These are phyloP conservation scores for Zonitis immaculata DNA, from an alignment of 2,888 invertebrate species.

Conservation along the genomic window DNA sequence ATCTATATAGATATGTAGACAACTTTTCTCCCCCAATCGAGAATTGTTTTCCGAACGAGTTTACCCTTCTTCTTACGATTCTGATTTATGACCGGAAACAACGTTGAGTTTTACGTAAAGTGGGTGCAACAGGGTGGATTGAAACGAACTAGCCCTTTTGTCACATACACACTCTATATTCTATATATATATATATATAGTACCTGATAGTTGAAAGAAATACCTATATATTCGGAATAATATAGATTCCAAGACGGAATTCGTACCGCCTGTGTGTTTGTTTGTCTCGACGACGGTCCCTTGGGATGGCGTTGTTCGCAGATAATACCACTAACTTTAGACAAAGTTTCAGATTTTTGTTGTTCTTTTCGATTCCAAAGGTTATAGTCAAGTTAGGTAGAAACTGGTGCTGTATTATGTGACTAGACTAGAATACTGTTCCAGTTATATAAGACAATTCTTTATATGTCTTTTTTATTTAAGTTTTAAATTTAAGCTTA, in stretches of 20 bases:
- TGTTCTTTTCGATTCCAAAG: slow-evolving; percentile 42
- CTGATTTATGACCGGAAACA: slow-evolving; percentile 22
- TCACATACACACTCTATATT: slow-evolving; percentile 22
- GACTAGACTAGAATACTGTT: slow-evolving; percentile 38
- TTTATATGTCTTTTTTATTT: slow-evolving; percentile 27
- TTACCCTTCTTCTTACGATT: slow-evolving; percentile 13
- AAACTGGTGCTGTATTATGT: slow-evolving; percentile 28
- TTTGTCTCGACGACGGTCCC: slow-evolving; percentile 32
- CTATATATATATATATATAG: no score
- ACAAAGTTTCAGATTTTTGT: slow-evolving; percentile 40
- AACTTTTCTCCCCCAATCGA: background rate
- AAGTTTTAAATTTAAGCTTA: slow-evolving; percentile 22
- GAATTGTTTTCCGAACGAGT: slow-evolving; percentile 15
- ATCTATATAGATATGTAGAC: no score
- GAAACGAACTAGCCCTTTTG: background rate
- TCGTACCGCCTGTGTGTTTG: slow-evolving; percentile 23
- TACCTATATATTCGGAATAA: no score
- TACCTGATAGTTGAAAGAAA: slow-evolving; percentile 24
- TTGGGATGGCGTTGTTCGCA: slow-evolving; percentile 37
- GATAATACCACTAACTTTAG: slow-evolving; percentile 42
- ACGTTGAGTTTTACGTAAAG: slow-evolving; percentile 12
- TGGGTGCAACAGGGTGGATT: slow-evolving; percentile 14
- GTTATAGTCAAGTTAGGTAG: slow-evolving; percentile 36
- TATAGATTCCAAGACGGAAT: background rate
- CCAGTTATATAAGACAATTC: slow-evolving; percentile 22